Conservation (phyloP, 2,113 vertebrate species). For the Hemibagrus wyckioides region DNA sequence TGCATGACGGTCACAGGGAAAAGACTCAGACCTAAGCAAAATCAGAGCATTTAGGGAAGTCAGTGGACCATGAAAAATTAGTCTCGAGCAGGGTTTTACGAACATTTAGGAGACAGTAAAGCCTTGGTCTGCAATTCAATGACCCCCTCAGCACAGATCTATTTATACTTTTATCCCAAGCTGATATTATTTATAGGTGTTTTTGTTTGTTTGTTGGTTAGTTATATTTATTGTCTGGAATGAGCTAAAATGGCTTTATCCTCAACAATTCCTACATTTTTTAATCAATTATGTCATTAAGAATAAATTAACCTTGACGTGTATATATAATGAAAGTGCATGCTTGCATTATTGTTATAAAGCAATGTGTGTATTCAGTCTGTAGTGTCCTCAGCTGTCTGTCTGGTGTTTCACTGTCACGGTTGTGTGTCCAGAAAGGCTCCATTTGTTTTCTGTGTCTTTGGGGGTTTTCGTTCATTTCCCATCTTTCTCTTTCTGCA, state of each 20-base stretch:
- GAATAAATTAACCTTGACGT: neutral
- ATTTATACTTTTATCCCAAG: neutral
- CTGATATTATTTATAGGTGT: neutral
- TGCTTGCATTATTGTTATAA: neutral
- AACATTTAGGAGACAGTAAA: neutral
- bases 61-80: neutral
- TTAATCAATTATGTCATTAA: neutral
- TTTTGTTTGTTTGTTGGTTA: no score
- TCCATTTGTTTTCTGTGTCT: conserved; percentile 39
- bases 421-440: conserved; percentile 26
- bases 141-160: neutral
- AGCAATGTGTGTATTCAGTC: neutral
- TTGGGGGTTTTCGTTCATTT: conserved; percentile 18
- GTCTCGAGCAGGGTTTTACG: neutral
- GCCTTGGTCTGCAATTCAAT: neutral
- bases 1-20: neutral
- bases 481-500: conserved; percentile 10
- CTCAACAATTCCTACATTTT: neutral
- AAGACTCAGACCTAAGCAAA: neutral
- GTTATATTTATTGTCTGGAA: no score
- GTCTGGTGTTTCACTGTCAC: conserved; percentile 30
- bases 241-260: no score
- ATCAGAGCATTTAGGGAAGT: neutral
- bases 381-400: neutral
- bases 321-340: neutral